Conservation (phyloP, 2,888 invertebrate genomes). For the Aphidoletes aphidimyza region DNA sequence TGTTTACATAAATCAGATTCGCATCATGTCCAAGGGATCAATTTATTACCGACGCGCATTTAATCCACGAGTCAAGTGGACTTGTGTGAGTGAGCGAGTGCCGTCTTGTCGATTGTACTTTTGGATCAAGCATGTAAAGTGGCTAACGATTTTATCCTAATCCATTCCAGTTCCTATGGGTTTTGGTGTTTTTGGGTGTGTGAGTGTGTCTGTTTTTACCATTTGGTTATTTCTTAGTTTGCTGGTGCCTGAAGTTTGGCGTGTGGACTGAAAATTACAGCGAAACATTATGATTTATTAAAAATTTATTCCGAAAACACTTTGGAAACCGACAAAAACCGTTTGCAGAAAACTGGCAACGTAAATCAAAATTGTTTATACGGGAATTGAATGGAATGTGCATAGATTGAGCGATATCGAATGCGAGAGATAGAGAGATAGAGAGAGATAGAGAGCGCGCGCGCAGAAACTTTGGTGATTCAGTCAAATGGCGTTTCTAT, state of each 20-base stretch:
- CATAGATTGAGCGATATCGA: neutral
- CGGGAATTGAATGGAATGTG: neutral
- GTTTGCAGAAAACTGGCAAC: neutral
- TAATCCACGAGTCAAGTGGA: no score
- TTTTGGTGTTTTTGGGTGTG: neutral
- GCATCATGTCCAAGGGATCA: constrained; percentile 48
- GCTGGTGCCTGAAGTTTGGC: constrained; percentile 25
- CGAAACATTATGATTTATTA: constrained; percentile 52
- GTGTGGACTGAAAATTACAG: constrained; percentile 45
- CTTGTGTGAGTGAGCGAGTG: no score
- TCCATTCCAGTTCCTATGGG: neutral
- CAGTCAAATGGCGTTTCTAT: no score
- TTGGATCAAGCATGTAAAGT: constrained; percentile 24
- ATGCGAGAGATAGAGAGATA: neutral
- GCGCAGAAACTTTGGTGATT: no score
- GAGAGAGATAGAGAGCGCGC: neutral
- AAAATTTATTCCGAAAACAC: constrained; percentile 48
- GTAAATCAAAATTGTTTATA: constrained; percentile 41
- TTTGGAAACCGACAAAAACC: constrained; percentile 44
- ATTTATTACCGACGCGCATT: constrained; percentile 15
- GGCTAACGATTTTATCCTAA: constrained; percentile 33
- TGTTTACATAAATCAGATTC: constrained; percentile 42
- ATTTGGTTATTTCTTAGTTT: neutral
- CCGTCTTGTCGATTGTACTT: neutral
- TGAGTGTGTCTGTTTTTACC: neutral